Conservation (phyloP, 2,797 vertebrate genomes). For the Momotus momota region DNA sequence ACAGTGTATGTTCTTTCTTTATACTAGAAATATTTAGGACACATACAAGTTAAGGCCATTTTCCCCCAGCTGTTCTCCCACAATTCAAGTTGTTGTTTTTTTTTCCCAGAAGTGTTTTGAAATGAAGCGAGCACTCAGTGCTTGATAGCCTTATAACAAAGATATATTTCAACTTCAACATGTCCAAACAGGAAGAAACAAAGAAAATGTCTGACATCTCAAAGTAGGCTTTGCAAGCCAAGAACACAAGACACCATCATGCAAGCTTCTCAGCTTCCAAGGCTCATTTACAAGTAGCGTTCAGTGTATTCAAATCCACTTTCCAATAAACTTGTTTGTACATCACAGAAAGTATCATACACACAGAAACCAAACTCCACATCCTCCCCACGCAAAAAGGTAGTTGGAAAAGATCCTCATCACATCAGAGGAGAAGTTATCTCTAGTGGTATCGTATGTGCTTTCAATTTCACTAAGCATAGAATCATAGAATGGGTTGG, state of each 20-base stretch:
- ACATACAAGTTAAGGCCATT: not conserved
- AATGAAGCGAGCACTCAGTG: not conserved
- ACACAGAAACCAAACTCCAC: not conserved
- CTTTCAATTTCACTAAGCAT: not conserved
- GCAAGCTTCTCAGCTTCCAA: not conserved
- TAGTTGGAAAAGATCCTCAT: not conserved
- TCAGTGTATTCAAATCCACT: not conserved
- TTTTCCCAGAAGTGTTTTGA: not conserved
- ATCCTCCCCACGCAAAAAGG: not conserved
- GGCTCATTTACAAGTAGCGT: not conserved
- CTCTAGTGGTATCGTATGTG: not conserved
- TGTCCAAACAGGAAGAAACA: not conserved
- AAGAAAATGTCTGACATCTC: not conserved
- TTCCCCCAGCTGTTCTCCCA: accelerated
- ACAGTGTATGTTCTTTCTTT: not conserved
- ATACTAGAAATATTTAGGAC: not conserved
- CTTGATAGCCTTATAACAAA: not conserved
- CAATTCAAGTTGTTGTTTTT: not conserved
- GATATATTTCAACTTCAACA: not conserved
- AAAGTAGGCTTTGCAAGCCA: not conserved
- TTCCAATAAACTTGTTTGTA: not conserved
- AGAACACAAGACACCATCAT: not conserved
- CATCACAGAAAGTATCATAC: not conserved
- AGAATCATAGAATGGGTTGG: not conserved
- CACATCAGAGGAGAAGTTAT: not conserved